These are phyloP conservation scores for Crotalus viridis DNA, from an alignment of 2,113 vertebrate genomes.

Conservation along the genomic window DNA sequence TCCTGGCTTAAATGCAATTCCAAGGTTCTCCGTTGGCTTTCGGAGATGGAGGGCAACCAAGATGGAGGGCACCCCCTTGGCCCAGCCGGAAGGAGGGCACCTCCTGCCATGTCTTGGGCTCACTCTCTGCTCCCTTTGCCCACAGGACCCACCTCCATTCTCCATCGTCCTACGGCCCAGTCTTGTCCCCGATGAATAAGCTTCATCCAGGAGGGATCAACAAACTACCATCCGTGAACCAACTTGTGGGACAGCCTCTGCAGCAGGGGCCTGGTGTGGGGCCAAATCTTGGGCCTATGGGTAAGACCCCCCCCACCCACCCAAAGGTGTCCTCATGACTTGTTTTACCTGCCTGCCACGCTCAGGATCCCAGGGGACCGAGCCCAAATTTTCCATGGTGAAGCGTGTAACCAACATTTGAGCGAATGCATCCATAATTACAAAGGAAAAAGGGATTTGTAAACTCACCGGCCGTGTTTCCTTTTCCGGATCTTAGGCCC, in stretches of 20 bases:
- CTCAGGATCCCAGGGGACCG: not conserved
- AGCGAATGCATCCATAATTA: not conserved
- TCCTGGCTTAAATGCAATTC: not conserved
- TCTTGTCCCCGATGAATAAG: constrained; percentile 87
- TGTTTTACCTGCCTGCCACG: not conserved
- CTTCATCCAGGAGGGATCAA: constrained; percentile 74
- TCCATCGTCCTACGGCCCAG: constrained; percentile 78
- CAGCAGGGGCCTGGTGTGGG: constrained; percentile 76
- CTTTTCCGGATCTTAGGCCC: constrained; percentile 69
- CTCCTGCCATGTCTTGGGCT: not conserved
- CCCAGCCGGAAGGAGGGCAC: no score
- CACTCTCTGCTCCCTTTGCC: not conserved
- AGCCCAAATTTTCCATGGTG: no score
- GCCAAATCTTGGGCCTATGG: constrained; percentile 81
- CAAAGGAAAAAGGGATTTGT: not conserved
- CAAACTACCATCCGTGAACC: constrained; percentile 89
- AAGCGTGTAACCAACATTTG: no score
- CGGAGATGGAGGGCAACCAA: not conserved
- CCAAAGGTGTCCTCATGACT: constrained; percentile 6
- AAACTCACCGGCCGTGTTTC: not conserved
- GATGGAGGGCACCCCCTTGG: not conserved
- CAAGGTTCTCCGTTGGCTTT: not conserved
- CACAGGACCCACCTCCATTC: constrained; percentile 82
- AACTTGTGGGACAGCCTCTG: constrained; percentile 87
- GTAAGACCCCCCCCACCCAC: constrained; percentile 60